A percentile compares a stretch with the other conserved stretches of the same genome.
Conservation (phyloP, 2,797 vertebrate genomes). For the Acanthiza pusilla region DNA sequence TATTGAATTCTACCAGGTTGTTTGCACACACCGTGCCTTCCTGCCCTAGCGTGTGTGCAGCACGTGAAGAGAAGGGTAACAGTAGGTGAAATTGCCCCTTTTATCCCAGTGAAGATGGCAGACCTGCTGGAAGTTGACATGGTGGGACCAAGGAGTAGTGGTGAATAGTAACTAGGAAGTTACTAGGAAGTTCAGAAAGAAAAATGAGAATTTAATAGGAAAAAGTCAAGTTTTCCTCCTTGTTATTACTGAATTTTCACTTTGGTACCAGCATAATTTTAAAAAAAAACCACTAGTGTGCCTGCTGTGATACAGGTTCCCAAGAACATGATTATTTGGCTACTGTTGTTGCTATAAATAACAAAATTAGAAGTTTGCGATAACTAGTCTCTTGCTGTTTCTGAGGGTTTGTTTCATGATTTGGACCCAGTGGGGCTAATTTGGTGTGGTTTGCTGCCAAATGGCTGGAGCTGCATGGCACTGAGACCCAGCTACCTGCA, state of each 20-base stretch:
- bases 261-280: neutral
- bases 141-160: neutral
- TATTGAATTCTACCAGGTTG: neutral
- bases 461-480: neutral
- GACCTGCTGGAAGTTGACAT: neutral
- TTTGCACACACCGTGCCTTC: neutral
- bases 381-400: neutral
- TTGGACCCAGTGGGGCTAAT: neutral
- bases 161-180: neutral
- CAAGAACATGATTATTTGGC: neutral
- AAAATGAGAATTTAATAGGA: neutral
- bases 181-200: neutral
- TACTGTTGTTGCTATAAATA: neutral
- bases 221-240: fast-evolving
- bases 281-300: neutral
- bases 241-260: neutral
- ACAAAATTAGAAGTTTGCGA: neutral
- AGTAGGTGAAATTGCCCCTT: neutral
- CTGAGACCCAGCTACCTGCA: neutral
- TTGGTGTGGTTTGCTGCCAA: neutral
- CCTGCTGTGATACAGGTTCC: neutral
- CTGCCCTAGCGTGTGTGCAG: neutral
- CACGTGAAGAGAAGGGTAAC: neutral
- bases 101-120: neutral
- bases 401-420: neutral